These are phyloP conservation scores for Mylabris sibirica DNA, from an alignment of 2,888 invertebrate species.

Conservation along the genomic window DNA sequence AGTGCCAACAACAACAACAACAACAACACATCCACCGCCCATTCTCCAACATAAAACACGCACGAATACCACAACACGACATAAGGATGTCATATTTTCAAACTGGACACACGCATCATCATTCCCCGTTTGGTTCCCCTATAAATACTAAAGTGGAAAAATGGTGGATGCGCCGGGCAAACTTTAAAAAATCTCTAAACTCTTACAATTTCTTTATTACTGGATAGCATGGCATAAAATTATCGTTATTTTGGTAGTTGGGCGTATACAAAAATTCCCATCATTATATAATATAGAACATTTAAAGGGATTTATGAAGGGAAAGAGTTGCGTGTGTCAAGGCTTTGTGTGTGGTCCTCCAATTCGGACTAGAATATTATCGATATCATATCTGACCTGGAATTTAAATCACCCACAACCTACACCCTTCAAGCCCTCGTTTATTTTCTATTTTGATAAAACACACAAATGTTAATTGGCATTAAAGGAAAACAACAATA, in stretches of 20 bases:
- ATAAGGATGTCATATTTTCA: constrained; percentile 36
- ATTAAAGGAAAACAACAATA: background rate
- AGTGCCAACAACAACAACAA: background rate
- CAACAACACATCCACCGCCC: background rate
- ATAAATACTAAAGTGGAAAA: background rate
- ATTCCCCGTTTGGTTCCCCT: background rate
- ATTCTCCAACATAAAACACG: constrained; percentile 28
- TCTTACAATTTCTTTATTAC: background rate
- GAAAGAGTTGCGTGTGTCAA: constrained; percentile 36
- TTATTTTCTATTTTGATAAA: background rate
- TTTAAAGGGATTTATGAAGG: constrained; percentile 35
- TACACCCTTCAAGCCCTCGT: background rate
- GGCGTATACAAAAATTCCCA: background rate
- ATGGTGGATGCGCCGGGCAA: constrained; percentile 3
- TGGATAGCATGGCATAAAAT: constrained; percentile 8
- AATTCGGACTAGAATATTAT: constrained; percentile 25
- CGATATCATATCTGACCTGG: constrained; percentile 37
- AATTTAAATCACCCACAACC: constrained; percentile 33
- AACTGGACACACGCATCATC: constrained; percentile 32
- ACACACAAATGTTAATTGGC: constrained; percentile 1
- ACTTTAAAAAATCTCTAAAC: background rate
- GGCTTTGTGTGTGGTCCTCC: constrained; percentile 35
- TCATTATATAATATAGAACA: background rate
- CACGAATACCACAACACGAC: constrained; percentile 37
- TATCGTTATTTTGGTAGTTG: background rate